Base-by-base conservation (phyloP, 2,113 vertebrate genomes). In the Tenebrosternarchus preto region DNA sequence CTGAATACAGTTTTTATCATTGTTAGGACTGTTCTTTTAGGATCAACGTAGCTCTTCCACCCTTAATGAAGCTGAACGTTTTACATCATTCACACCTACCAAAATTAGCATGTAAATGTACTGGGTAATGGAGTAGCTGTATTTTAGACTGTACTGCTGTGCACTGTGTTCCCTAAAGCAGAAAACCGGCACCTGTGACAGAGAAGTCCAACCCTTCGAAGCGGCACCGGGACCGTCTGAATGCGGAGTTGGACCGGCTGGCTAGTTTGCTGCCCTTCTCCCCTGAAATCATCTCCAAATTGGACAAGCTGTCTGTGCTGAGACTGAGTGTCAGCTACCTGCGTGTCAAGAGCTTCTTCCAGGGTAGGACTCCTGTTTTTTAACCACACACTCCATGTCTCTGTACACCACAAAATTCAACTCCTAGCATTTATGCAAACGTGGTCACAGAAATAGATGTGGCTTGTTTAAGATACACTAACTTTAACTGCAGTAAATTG, bases 191-290 rank as follows among this genome's bases (percentile, higher is more conserved):
- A 3, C 66, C 90, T 27, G 90, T 91, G 76, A 93, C 89, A 0
- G 96, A 97, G 91, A 98, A 96, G 87, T 96, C 96, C 0, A 99
- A 99, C 87, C 98, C 98, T 78, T 99, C 98, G 0, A 99, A 99
- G 90, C 89, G 97, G 81, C 97, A 99, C 90, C 90, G 97, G 71
- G 97, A 99, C 84, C 95, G 97, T 53, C 92, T 99, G 90, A 99
- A 99, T 0, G 94, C 97, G 0, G 97, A 99, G 85, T 91, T 99
- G 86, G 97, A 99, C 86, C 96, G 96, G 2, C 92, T 99, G 90
- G 97, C 97, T 89, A 95, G 95, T 86, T 93, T 99, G 86, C 91
- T 99, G 77, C 98, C 98, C 0, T 96, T 99, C 70, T 92, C 96
- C 0, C 94, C 95, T 0, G 97, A 98, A 56, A 90, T 98, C 83